Percentiles rank a stretch among this genome's conserved stretches.
Conservation (phyloP, 2,797 vertebrate species). For the Danio tinwini region DNA sequence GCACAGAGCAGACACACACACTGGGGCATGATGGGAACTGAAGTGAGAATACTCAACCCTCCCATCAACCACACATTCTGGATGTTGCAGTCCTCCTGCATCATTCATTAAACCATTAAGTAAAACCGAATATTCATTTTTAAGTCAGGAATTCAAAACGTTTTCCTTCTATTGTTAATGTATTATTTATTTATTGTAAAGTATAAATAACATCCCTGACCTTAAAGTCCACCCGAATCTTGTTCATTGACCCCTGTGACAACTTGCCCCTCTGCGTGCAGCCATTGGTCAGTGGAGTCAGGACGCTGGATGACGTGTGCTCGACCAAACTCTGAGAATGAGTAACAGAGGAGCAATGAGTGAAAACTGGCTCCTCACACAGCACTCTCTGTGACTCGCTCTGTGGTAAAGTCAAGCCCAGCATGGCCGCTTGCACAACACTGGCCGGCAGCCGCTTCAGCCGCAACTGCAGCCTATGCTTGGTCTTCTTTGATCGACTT, state of each 20-base stretch:
- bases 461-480: conserved; percentile 57
- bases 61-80: conserved; percentile 96
- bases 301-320: conserved; percentile 74
- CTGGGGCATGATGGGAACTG: conserved; percentile 81
- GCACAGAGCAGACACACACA: conserved; percentile 91
- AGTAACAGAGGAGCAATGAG: conserved; percentile 77
- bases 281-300: conserved; percentile 82
- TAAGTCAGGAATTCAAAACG: neutral
- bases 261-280: conserved; percentile 81
- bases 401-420: conserved; percentile 6
- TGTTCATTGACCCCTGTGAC: conserved; percentile 77
- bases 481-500: conserved; percentile 49
- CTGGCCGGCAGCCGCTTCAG: conserved; percentile 69
- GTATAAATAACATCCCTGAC: conserved; percentile 65
- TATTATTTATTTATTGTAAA: neutral
- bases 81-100: conserved; percentile 90
- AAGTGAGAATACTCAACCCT: conserved; percentile 89
- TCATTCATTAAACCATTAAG: neutral
- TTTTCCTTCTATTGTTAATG: too few relatives aligned
- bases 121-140: neutral
- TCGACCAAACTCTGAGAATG: conserved; percentile 80
- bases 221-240: conserved; percentile 93
- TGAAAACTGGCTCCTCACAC: conserved; percentile 65
- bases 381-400: conserved; percentile 58
- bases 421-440: conserved; percentile 54